Percentiles rank a stretch among this genome's conserved stretches.
Conservation (phyloP, 1,140 invertebrate genomes). For the Amphibalanus amphitrite region DNA sequence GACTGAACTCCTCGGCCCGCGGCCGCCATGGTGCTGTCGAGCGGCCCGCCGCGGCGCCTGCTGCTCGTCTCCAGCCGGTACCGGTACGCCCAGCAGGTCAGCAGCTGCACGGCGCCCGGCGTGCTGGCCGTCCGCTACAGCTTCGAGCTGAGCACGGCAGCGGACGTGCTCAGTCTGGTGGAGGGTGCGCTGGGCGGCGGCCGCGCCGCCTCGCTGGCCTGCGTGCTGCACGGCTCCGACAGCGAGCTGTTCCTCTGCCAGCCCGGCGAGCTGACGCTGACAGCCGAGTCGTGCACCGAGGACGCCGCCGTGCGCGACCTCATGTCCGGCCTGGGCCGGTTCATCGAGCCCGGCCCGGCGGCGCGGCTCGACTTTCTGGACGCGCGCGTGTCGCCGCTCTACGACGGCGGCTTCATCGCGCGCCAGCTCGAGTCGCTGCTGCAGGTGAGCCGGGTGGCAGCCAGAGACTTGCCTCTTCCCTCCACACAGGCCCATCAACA, state of each 20-base stretch:
- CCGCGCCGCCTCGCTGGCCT: conserved; percentile 27
- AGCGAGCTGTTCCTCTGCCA: conserved; percentile 27
- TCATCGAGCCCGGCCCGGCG: conserved; percentile 19
- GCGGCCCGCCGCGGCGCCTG: background rate
- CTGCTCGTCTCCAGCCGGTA: conserved; percentile 4
- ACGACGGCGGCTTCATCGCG: conserved; percentile 20
- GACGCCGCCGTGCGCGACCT: conserved; percentile 25
- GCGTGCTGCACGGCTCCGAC: conserved; percentile 28
- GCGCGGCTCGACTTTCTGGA: conserved; percentile 27
- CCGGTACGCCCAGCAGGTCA: background rate
- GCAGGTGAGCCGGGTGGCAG: no score
- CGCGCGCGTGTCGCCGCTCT: conserved; percentile 23
- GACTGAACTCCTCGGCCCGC: no score
- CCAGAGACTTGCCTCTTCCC: no score
- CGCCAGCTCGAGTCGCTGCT: conserved; percentile 22
- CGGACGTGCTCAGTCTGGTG: background rate
- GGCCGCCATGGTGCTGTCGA: background rate
- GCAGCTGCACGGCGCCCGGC: background rate
- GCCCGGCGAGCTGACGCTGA: conserved; percentile 22
- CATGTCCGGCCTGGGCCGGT: conserved; percentile 18
- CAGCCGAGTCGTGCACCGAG: conserved; percentile 13
- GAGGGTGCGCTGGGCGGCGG: conserved; percentile 19
- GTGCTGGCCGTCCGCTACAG: background rate
- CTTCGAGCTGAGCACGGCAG: background rate
- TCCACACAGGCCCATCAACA: no score